Conservation (phyloP, 2,113 vertebrate species). For the Peromyscus californicus region DNA sequence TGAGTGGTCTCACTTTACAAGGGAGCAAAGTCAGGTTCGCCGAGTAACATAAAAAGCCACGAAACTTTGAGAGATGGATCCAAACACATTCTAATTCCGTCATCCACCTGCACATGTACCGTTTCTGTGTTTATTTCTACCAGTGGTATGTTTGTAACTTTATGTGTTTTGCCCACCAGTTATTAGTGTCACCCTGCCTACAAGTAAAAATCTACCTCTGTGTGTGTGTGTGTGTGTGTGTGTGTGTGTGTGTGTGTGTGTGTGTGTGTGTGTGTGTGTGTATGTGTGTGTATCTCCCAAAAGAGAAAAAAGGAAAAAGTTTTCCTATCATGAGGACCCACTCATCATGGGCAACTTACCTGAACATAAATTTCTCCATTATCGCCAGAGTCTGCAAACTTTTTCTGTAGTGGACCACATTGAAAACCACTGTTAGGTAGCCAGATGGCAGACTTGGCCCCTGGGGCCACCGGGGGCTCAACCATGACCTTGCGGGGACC, state of each 20-base stretch:
- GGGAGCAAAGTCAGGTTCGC: neutral
- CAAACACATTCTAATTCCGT: neutral
- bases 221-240: too few species aligned
- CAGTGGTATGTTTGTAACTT: neutral
- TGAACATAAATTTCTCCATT: slow-evolving; percentile 30
- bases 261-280: too few species aligned
- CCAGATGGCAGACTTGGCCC: neutral
- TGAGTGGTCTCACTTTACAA: neutral
- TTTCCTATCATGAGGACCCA: neutral
- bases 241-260: too few species aligned
- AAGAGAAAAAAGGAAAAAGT: slow-evolving; percentile 13
- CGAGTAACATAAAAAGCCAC: neutral
- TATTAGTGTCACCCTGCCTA: neutral
- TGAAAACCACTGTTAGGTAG: neutral
- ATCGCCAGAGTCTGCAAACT: neutral
- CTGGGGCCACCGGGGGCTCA: neutral
- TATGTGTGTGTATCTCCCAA: neutral
- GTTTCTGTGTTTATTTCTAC: slow-evolving; percentile 2
- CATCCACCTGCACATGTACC: neutral
- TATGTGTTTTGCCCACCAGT: neutral
- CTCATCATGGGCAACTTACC: neutral
- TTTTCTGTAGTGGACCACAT: neutral
- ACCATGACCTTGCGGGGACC: slow-evolving; percentile 31
- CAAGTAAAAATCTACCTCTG: neutral
- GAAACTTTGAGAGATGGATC: slow-evolving; percentile 10